A percentile compares a stretch with the other conserved stretches of the same genome.
phyloP scores from a whole-genome alignment of 2,113 vertebrate genomes.

The Promerops cafer region DNA sequence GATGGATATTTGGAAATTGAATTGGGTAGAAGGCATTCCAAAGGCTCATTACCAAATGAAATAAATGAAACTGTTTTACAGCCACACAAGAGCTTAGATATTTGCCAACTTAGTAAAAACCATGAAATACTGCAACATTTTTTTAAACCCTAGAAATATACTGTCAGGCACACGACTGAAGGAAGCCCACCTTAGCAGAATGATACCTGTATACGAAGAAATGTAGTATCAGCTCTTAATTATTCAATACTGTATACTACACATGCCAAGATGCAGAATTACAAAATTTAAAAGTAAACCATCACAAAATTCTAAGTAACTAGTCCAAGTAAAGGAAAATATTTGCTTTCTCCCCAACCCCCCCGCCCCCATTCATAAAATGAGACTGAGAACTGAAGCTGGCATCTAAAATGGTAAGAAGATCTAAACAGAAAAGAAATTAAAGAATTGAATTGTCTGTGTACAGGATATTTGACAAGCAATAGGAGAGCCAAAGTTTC shows the following conservation, averaged over 20 bases:
- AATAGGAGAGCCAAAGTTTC: neutral
- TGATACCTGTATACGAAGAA: neutral
- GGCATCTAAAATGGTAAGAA: rapidly evolving
- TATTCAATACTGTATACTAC: neutral
- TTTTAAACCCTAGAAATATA: neutral
- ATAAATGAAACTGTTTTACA: neutral
- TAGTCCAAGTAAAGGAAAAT: neutral
- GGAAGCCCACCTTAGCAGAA: neutral
- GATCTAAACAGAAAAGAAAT: neutral
- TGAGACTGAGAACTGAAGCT: neutral
- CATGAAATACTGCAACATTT: neutral
- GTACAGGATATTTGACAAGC: neutral
- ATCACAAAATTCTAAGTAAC: neutral
- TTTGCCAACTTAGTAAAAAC: neutral
- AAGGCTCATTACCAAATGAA: neutral
- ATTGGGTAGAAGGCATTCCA: neutral
- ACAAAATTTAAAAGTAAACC: neutral
- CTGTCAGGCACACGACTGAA: neutral
- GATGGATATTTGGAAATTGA: neutral
- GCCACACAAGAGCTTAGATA: neutral
- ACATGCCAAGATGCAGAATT: neutral
- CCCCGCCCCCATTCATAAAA: neutral
- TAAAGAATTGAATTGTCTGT: neutral
- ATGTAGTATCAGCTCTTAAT: neutral
- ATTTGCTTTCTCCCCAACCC: neutral